These are phyloP conservation scores for Caenorhabditis uteleia DNA, from an alignment of 2,888 invertebrate genomes.

Conservation along the genomic window DNA sequence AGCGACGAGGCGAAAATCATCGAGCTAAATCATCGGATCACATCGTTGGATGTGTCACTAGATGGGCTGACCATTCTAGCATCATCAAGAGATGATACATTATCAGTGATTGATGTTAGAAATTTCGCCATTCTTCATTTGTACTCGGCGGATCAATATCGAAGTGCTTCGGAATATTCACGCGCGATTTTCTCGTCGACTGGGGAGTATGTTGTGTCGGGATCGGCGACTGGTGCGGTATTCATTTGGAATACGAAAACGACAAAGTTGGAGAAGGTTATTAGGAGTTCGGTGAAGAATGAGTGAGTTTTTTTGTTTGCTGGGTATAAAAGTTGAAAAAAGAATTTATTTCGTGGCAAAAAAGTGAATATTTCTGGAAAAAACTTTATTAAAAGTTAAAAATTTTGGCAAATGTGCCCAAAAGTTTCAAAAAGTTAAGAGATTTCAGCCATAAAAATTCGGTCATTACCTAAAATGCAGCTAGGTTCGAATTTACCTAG, in stretches of 20 bases:
- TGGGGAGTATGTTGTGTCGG: slow-evolving; percentile 39
- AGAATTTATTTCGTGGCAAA: no score
- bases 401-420: no score
- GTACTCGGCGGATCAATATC: slow-evolving; percentile 90
- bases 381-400: no score
- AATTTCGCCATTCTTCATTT: slow-evolving; percentile 87
- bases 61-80: slow-evolving; percentile 88
- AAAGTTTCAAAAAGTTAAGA: no score
- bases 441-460: no score
- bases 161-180: slow-evolving; percentile 54
- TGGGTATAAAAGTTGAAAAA: no score
- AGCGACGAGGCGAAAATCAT: slow-evolving; percentile 81
- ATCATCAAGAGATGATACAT: slow-evolving; percentile 91
- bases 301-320: slow-evolving; percentile 33
- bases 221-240: slow-evolving; percentile 35
- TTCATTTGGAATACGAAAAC: slow-evolving; percentile 48
- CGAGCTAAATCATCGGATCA: slow-evolving; percentile 86
- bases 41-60: slow-evolving; percentile 74
- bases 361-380: no score
- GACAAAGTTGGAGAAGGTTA: slow-evolving; percentile 42
- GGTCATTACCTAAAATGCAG: no score
- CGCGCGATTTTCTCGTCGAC: slow-evolving; percentile 55
- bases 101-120: slow-evolving; percentile 90
- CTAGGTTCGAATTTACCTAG: no score
- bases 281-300: slow-evolving; percentile 14